Evolutionary conservation across 1,140 invertebrate genomes (phyloP), one percentile per base, ranked within the genome.

Genomic region (Drosophila pandora): DNA sequence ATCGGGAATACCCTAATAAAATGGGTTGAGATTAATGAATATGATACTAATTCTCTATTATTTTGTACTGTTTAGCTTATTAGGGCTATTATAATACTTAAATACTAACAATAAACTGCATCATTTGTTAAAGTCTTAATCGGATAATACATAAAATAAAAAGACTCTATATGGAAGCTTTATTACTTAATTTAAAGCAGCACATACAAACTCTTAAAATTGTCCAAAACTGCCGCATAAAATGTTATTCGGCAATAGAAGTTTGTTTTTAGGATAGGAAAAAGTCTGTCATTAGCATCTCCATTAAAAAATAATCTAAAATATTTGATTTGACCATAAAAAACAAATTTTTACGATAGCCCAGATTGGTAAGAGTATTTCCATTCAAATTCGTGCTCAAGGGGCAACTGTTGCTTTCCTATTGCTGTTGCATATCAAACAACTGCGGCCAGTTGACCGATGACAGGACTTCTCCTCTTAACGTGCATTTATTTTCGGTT

Each of bases 401-500:
- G 58, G n/a, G 39, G 75, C 74, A 77, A 70, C 59, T 56, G 74
- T 65, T 78, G 64, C 54, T 75, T 39, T 57, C 37, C 69, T 61
- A 55, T 50, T 55, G 64, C 47, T 50, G 61, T 41, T 30, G 65
- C 74, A 87, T 81, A 82, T 85, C 81, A 85, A 85, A 72, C 82
- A 85, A 85, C 82, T 82, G 82, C 57, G 74, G 59, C 74, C 73
- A 77, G 82, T 76, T 82, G 78, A 88, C 70, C 83, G 83, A 65
- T 87, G 83, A 88, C 82, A 87, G 82, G 74, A 82, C 67, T 75
- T 63, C 58, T 41, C 71, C 70, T 56, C 70, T 81, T 81, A 71
- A 70, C 75, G 78, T 88, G 78, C 82, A 87, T 87, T 87, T 88
- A 79, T 87, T 87, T 87, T 87, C 83, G 75, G 64, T 87, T 87